These are phyloP conservation scores for Oryctes rhinoceros DNA, from an alignment of 1,140 invertebrate species.

Conservation along the genomic window DNA sequence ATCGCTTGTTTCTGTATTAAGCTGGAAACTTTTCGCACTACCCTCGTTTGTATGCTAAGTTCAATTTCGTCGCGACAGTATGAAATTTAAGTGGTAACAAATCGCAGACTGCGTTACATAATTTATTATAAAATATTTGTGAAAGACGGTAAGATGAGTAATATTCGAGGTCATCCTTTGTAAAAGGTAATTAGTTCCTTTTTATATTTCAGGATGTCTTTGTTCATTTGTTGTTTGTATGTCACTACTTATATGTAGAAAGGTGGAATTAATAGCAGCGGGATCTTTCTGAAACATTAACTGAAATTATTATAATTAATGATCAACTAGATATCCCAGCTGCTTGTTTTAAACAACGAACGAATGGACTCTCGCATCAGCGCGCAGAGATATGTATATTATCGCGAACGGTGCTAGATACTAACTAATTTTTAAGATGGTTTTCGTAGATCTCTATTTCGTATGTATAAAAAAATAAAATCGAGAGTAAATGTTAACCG, in stretches of 20 bases:
- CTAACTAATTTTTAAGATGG: too few species aligned
- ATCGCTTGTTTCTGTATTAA: too few species aligned
- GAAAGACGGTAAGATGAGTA: not conserved
- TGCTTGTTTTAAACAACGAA: too few species aligned
- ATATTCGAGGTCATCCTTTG: not conserved
- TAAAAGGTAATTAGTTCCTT: not conserved
- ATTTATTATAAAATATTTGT: constrained; percentile 3
- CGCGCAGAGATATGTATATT: too few species aligned
- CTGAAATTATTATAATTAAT: not conserved
- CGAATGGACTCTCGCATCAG: too few species aligned
- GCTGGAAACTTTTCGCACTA: too few species aligned
- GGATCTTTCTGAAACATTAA: not conserved
- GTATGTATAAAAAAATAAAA: too few species aligned
- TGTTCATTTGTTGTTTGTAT: not conserved
- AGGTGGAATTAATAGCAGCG: not conserved
- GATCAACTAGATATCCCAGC: not conserved
- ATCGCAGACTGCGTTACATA: not conserved
- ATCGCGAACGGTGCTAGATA: too few species aligned
- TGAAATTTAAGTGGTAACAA: not conserved
- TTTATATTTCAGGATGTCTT: constrained; percentile 13
- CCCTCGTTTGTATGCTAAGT: not conserved
- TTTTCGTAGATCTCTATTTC: too few species aligned
- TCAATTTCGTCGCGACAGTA: constrained; percentile 7
- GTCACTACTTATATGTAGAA: not conserved
- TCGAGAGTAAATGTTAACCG: too few species aligned